Conservation (phyloP, 2,888 invertebrate genomes). For the Cecidostiba fungosa region DNA sequence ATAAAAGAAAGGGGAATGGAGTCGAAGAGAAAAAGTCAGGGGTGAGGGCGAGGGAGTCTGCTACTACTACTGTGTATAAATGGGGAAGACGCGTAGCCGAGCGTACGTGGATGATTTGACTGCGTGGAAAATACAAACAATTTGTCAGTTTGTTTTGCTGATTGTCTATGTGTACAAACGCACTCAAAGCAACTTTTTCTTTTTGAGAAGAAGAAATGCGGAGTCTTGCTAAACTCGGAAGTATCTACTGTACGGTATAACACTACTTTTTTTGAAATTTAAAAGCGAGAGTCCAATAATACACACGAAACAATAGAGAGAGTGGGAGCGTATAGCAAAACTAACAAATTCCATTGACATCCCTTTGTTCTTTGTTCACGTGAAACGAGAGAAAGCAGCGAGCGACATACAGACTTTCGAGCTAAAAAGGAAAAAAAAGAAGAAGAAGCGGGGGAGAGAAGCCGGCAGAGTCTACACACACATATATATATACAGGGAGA, state of each 20-base stretch:
- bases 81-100: conserved; percentile 33
- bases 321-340: not conserved
- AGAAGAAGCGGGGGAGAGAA: not conserved
- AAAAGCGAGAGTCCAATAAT: not conserved
- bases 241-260: not conserved
- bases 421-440: conserved; percentile 36
- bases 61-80: not conserved
- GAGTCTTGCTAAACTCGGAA: not conserved
- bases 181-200: not conserved
- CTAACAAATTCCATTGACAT: conserved; percentile 40
- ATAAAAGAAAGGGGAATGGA: conserved; percentile 64
- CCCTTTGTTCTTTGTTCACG: conserved; percentile 37
- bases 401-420: conserved; percentile 66
- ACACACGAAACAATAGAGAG: not conserved
- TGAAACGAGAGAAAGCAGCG: conserved; percentile 39
- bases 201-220: not conserved
- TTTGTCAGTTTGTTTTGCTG: conserved; percentile 60
- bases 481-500: not conserved
- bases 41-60: conserved; percentile 65
- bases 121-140: conserved; percentile 62
- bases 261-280: not conserved
- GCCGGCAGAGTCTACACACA: not conserved
- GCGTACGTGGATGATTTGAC: conserved; percentile 40
- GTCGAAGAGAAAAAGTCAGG: conserved; percentile 69
- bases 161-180: conserved; percentile 12